Evolutionary conservation across 1,140 invertebrate genomes (phyloP).

Genomic region (Metaphire vulgaris): DNA sequence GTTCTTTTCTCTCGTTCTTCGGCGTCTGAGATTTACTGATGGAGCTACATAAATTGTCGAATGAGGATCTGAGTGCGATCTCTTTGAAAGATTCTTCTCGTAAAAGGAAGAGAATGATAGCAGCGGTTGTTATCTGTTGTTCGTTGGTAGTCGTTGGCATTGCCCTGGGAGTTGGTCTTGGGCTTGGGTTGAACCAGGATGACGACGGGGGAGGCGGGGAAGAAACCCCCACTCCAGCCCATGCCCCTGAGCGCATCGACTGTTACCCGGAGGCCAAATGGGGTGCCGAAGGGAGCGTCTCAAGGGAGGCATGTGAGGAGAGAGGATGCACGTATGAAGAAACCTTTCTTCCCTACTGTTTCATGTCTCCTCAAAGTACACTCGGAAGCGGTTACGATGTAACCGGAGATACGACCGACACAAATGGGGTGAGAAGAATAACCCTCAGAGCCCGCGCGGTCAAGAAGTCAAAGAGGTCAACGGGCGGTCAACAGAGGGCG

Average conservation of each 20-base stretch:
- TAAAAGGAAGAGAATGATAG: not conserved
- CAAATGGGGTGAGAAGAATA: not conserved
- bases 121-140: not conserved
- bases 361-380: not conserved
- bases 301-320: not conserved
- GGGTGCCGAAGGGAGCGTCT: not conserved
- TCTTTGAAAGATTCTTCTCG: not conserved
- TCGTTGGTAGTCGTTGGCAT: constrained; percentile 22
- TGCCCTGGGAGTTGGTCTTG: not conserved
- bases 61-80: not conserved
- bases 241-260: constrained; percentile 9
- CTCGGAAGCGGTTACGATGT: not conserved
- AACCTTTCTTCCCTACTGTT: not conserved
- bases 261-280: constrained; percentile 8
- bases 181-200: not conserved
- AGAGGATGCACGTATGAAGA: constrained; percentile 5
- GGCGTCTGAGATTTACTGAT: not conserved
- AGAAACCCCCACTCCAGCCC: not conserved
- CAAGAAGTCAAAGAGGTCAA: not conserved
- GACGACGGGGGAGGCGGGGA: not conserved
- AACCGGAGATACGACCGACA: not conserved
- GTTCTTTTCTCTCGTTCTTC: too few species aligned
- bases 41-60: not conserved
- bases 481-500: constrained; percentile 2
- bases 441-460: not conserved